Conservation (phyloP, 1,140 invertebrate species). For the Caerostris extrusa region DNA sequence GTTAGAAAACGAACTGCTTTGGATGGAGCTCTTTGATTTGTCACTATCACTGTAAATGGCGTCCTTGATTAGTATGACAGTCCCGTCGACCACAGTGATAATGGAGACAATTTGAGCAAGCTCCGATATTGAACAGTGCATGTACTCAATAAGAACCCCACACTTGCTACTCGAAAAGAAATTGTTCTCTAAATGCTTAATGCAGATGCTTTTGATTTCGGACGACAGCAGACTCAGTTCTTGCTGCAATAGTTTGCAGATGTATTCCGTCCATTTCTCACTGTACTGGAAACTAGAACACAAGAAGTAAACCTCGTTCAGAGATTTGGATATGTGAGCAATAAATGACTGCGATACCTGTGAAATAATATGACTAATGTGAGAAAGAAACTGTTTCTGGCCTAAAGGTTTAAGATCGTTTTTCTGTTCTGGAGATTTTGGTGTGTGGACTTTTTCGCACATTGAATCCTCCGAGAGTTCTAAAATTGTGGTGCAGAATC, state of each 20-base stretch:
- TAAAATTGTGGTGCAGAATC: slow-evolving; percentile 65
- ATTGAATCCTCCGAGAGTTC: slow-evolving; percentile 68
- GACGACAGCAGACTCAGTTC: slow-evolving; percentile 70
- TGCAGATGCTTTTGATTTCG: slow-evolving; percentile 71
- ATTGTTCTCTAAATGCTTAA: slow-evolving; percentile 53
- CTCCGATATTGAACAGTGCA: slow-evolving; percentile 69
- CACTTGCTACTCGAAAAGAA: slow-evolving; percentile 65
- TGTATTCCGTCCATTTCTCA: slow-evolving; percentile 66
- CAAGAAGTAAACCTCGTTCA: slow-evolving; percentile 70
- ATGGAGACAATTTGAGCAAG: slow-evolving; percentile 71
- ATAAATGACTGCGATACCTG: slow-evolving; percentile 71
- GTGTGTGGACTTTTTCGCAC: slow-evolving; percentile 8
- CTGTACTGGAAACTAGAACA: slow-evolving; percentile 71
- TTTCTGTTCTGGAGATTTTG: slow-evolving; percentile 37
- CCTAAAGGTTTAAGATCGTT: slow-evolving; percentile 56
- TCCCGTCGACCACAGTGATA: slow-evolving; percentile 54
- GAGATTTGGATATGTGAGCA: slow-evolving; percentile 68
- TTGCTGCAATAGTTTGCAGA: slow-evolving; percentile 69
- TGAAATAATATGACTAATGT: slow-evolving; percentile 73
- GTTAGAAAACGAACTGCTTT: not conserved
- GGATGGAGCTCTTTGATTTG: slow-evolving; percentile 2
- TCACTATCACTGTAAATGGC: slow-evolving; percentile 55
- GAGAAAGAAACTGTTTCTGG: slow-evolving; percentile 69
- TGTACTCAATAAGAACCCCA: slow-evolving; percentile 71
- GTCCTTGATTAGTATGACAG: slow-evolving; percentile 67